Evolutionary conservation across 2,888 invertebrate species (phyloP), one percentile per base, ranked within the genome.

Genomic region (Ornithoptera priamus): DNA sequence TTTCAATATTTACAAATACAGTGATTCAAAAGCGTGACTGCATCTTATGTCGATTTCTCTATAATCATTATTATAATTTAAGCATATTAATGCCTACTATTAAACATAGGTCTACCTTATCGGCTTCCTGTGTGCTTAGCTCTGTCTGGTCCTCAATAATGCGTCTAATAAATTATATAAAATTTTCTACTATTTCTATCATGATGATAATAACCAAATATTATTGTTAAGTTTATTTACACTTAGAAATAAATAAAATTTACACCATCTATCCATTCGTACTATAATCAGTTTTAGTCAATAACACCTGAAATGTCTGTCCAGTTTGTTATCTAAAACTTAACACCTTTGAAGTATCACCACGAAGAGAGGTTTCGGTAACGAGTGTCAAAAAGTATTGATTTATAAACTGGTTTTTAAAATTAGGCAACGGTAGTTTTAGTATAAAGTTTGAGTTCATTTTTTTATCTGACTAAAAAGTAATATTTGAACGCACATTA

Each of bases 241-340:
- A 20, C 20, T 57, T 57, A 57, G 50, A 50, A 57, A 57, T 20
- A 57, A 20, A 57, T 12, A 18, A 57, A 8, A 57, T 20, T 57
- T 20, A 20, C 8, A 57, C 20, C 57, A 57, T 7, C 57, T 80
- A 81, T 82, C 81, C 78, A 81, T 81, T 78, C 77, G 74, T 69
- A 73, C 69, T 76, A 80, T 84, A 84, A 85, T 85, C 78, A 78
- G 77, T 81, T 81, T 71, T 76, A n/a, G 74, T 80, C 85, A 85
- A 87, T 78, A 84, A 76, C 71, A 71, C 72, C 75, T 79, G 74
- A 80, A 78, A 78, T 77, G 53, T 56, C 39, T 30, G 77, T 77
- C 75, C 75, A 79, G 78, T 81, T 81, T 81, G 79, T 81, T 79
- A 78, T 77, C 76, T 74, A 36, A 69, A 77, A 76, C 77, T 85